Percentiles rank a stretch among this genome's conserved stretches.
Evolutionary conservation across 2,113 vertebrate genomes (phyloP).

Genomic region (Leptobrachium ailaonicum): DNA sequence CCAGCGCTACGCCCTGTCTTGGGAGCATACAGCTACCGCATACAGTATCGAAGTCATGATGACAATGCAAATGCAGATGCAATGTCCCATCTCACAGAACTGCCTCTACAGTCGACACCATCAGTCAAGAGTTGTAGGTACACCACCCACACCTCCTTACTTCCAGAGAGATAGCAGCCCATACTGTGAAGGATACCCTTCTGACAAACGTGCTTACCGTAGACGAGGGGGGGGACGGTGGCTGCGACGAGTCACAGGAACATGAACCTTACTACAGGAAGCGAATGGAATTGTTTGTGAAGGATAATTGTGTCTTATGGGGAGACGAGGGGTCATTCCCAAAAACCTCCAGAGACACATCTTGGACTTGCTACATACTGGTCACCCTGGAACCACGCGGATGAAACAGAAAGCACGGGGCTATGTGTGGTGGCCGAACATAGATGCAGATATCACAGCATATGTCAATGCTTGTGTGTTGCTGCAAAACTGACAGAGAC

Average conservation of each 20-base stretch:
- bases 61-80: not conserved
- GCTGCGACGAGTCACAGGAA: too few species aligned
- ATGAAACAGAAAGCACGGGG: too few species aligned
- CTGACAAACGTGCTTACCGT: too few species aligned
- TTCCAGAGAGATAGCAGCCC: not conserved
- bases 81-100: not conserved
- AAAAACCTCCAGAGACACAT: not conserved
- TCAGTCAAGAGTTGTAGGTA: not conserved
- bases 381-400: too few species aligned
- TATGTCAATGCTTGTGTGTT: too few species aligned
- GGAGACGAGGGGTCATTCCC: not conserved
- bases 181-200: too few species aligned
- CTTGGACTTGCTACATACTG: conserved; percentile 1
- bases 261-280: not conserved
- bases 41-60: not conserved
- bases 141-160: not conserved
- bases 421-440: too few species aligned
- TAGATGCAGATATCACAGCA: too few species aligned
- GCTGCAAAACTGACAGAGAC: too few species aligned
- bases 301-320: not conserved
- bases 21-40: too few species aligned
- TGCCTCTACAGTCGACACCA: not conserved
- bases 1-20: not conserved
- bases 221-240: too few species aligned
- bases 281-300: not conserved